These are phyloP conservation scores for Synanceia verrucosa DNA, from an alignment of 2,797 vertebrate genomes.

Conservation along the genomic window DNA sequence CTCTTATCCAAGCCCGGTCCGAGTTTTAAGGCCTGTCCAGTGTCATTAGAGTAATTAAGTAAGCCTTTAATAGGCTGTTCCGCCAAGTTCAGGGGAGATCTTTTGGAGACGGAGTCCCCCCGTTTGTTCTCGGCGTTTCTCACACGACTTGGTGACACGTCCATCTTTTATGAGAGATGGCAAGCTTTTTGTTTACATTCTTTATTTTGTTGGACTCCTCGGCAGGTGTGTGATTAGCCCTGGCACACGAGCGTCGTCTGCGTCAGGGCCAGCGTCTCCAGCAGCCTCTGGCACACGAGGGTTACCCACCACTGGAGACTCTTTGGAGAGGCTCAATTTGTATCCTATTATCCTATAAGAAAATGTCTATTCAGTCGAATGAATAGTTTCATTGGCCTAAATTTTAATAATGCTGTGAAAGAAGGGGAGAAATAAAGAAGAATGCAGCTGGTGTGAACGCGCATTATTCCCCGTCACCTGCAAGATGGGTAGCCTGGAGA, in stretches of 20 bases:
- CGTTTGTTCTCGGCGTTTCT: slow-evolving; percentile 97
- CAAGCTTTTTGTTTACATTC: slow-evolving; percentile 94
- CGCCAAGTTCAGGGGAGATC: slow-evolving; percentile 98
- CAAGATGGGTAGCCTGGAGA: slow-evolving; percentile 93
- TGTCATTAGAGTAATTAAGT: slow-evolving; percentile 99
- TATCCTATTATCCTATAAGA: slow-evolving; percentile 99
- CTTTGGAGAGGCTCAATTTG: slow-evolving; percentile 99
- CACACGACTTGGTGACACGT: slow-evolving; percentile 99
- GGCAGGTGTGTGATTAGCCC: slow-evolving; percentile 95
- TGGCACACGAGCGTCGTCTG: slow-evolving; percentile 92
- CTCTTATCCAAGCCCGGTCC: slow-evolving; percentile 85
- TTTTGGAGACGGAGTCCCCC: slow-evolving; percentile 93
- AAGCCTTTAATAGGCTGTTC: slow-evolving; percentile 99
- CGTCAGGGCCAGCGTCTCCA: slow-evolving; percentile 84
- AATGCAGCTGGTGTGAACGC: slow-evolving; percentile 97
- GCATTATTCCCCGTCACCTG: slow-evolving; percentile 99
- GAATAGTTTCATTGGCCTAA: slow-evolving; percentile 99
- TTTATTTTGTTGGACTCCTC: slow-evolving; percentile 88
- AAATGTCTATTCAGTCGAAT: slow-evolving; percentile 99
- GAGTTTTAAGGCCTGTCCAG: slow-evolving; percentile 97
- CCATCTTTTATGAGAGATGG: slow-evolving; percentile 93
- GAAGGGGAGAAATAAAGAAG: slow-evolving; percentile 95
- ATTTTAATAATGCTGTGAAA: slow-evolving; percentile 97
- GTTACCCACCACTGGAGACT: slow-evolving; percentile 90
- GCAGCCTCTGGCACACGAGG: slow-evolving; percentile 96